Percentiles rank a stretch among this genome's conserved stretches.
phyloP scores from a whole-genome alignment of 2,113 vertebrate genomes.

The Corvus hawaiiensis region DNA sequence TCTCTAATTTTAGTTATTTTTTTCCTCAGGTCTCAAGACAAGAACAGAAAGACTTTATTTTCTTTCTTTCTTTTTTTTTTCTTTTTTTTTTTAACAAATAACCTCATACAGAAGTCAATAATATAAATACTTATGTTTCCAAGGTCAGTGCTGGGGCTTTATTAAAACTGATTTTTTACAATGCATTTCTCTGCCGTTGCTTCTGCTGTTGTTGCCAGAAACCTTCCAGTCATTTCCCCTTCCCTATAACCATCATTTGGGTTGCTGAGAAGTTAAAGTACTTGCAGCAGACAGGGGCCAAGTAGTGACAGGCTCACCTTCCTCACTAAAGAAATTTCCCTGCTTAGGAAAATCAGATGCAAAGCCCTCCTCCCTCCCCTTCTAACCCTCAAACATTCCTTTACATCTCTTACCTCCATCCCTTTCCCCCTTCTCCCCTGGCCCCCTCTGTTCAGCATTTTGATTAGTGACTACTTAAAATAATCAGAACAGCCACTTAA shows the following conservation, averaged over 20 bases:
- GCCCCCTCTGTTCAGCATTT: background rate
- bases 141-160: conserved; percentile 71
- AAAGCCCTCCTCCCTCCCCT: background rate
- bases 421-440: background rate
- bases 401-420: background rate
- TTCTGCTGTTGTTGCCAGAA: conserved; percentile 41
- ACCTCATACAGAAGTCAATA: conserved; percentile 71
- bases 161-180: conserved; percentile 81
- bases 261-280: background rate
- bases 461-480: conserved; percentile 47
- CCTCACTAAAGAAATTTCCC: background rate
- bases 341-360: background rate
- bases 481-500: conserved; percentile 51
- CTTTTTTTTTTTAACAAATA: conserved; percentile 58
- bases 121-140: conserved; percentile 71
- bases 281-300: background rate
- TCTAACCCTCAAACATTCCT: background rate
- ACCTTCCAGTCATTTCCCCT: background rate
- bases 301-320: background rate
- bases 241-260: background rate
- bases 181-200: conserved; percentile 40
- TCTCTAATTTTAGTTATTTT: conserved; percentile 77
- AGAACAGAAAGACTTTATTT: conserved; percentile 47
- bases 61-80: background rate
- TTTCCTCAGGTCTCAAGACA: conserved; percentile 72